Evolutionary conservation across 2,888 invertebrate species (phyloP).

Genomic region (Torymus texanus): DNA sequence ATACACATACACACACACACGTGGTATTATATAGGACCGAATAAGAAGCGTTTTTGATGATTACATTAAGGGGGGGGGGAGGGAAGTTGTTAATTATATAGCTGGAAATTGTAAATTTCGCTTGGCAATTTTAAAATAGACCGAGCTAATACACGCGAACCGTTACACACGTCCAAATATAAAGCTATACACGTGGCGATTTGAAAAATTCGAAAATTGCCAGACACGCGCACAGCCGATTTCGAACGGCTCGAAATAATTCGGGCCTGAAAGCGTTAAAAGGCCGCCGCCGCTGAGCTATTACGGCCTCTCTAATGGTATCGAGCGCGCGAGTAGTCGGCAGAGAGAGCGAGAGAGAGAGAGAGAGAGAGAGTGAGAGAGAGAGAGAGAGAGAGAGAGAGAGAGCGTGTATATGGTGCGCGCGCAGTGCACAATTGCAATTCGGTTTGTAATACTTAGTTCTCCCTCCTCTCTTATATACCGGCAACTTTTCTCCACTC

Average conservation of each 20-base stretch:
- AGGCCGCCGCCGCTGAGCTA: conserved; percentile 4
- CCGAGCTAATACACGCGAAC: conserved; percentile 27
- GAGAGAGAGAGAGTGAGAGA: no score
- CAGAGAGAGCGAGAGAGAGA: no score
- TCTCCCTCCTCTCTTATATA: conserved; percentile 3
- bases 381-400: no score
- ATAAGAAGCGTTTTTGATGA: no score
- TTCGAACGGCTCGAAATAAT: conserved; percentile 14
- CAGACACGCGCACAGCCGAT: neutral
- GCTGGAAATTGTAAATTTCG: conserved; percentile 2
- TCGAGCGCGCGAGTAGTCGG: neutral
- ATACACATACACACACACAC: no score
- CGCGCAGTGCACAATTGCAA: conserved; percentile 31
- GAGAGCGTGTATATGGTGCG: neutral
- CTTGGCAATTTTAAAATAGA: neutral
- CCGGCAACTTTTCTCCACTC: neutral
- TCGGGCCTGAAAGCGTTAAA: conserved; percentile 13
- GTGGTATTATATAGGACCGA: no score
- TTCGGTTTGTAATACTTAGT: conserved; percentile 33
- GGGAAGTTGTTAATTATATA: conserved; percentile 2
- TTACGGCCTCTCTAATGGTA: conserved; percentile 39
- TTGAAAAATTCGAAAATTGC: neutral
- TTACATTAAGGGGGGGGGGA: no score
- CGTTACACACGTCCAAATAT: neutral
- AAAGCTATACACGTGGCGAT: no score